phyloP scores from a whole-genome alignment of 35 echinoderm and acorn worm genomes.

The Anneissia japonica region DNA sequence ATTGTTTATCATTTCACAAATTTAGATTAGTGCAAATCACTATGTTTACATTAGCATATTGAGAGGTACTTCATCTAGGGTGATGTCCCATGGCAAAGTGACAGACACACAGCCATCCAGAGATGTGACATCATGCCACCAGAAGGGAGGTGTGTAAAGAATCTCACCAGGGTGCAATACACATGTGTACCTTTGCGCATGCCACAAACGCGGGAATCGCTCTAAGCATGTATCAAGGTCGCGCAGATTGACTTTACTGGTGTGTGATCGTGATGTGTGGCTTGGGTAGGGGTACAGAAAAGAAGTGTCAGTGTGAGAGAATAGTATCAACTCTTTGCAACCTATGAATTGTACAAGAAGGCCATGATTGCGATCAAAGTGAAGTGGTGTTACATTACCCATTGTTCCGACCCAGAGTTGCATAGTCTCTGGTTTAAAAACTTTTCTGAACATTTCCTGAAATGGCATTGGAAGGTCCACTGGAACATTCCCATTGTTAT shows the following conservation, averaged over 20 bases:
- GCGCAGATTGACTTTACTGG: conserved; percentile 21
- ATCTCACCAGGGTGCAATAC: conserved; percentile 37
- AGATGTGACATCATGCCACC: conserved; percentile 58
- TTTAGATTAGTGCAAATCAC: no score
- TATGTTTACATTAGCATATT: conserved; percentile 24
- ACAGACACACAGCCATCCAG: conserved; percentile 40
- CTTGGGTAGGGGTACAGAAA: conserved; percentile 29
- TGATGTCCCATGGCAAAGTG: conserved; percentile 37
- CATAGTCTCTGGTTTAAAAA: conserved; percentile 30
- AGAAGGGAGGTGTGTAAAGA: conserved; percentile 35
- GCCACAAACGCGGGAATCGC: conserved; percentile 1
- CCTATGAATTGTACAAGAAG: conserved; percentile 27
- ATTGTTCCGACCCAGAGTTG: conserved; percentile 42
- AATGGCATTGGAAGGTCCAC: neutral
- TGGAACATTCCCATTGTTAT: neutral
- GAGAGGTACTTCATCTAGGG: conserved; percentile 7
- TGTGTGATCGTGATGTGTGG: conserved; percentile 24
- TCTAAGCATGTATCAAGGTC: neutral
- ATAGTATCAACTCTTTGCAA: conserved; percentile 37
- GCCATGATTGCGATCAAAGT: conserved; percentile 47
- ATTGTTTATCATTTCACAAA: no score
- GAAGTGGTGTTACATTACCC: conserved; percentile 39
- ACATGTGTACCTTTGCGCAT: conserved; percentile 26
- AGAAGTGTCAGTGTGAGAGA: conserved; percentile 38
- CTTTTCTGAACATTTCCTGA: neutral